A percentile compares a stretch with the other conserved stretches of the same genome.
phyloP scores from a whole-genome alignment of 2,888 invertebrate genomes.

The Coronaproctus castanopsis region DNA sequence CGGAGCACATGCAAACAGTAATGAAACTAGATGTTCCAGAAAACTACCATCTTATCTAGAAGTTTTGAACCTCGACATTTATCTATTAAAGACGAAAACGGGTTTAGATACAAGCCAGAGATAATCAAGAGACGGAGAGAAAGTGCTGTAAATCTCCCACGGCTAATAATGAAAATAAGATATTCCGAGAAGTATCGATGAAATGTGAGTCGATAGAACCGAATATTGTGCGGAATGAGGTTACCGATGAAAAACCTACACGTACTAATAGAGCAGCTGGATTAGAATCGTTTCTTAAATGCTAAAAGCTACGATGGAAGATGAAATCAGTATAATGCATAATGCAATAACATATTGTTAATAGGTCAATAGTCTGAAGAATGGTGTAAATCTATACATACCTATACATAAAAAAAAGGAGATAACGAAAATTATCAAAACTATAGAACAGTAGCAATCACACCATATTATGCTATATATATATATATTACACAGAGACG shows the following conservation, averaged over 20 bases:
- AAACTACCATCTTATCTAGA: background rate
- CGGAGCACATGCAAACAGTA: background rate
- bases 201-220: background rate
- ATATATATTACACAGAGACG: background rate
- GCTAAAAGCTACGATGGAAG: background rate
- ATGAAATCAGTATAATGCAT: background rate
- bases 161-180: background rate
- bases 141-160: background rate
- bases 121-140: background rate
- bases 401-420: too few species aligned
- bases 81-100: background rate
- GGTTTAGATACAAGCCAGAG: background rate
- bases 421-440: background rate
- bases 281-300: background rate
- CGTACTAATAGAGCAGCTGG: background rate
- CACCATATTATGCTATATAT: background rate
- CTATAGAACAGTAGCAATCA: too few species aligned
- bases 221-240: background rate
- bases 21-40: too few species aligned
- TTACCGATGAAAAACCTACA: background rate
- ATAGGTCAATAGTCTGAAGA: background rate
- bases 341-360: background rate
- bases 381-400: background rate
- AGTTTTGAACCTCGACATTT: background rate
- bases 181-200: background rate